Evolutionary conservation across 2,888 invertebrate genomes (phyloP), one percentile per base, ranked within the genome.

Genomic region (Epistrophe eligans): DNA sequence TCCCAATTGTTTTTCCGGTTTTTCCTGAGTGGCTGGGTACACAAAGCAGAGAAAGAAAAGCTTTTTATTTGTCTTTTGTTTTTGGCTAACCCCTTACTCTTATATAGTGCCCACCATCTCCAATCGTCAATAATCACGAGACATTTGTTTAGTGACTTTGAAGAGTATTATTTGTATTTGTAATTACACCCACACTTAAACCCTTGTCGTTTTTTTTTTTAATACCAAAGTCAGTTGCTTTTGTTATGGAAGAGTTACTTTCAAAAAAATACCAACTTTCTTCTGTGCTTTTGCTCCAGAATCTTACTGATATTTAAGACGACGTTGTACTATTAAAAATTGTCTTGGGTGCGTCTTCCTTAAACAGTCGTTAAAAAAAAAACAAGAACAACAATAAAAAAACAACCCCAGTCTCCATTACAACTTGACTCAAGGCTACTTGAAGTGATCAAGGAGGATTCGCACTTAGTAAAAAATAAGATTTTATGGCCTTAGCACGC

Each of bases 391-490:
- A 73, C 52, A 62, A 38, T 38, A 11, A 58, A 45, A 38, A 70
- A 71, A 74, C 71, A 76, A 79, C 79, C 79, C 83, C 79, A 66
- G 76, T 83, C 76, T 74, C 76, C 60, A 62, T 79, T 66, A 67
- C 90, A 91, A 91, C 91, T 92, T 91, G 90, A 91, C 92, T 82
- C 66, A 74, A 77, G 80, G 83, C 83, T 77, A 77, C 73, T 71
- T 73, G 84, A 89, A 84, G 91, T 91, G 92, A 92, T 92, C 92
- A 91, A 91, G 91, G 90, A 91, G 91, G 92, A 92, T 92, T 92
- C 90, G 90, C 92, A 92, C 92, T 91, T 92, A 91, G 91, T 92
- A 91, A 92, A 91, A 91, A 89, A 90, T 89, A 90, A 89, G 90
- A 90, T 91, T 91, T 91, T 91, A 92, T 91, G 90, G 91, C 91